These are phyloP conservation scores for Australoheros facetus DNA, from an alignment of 2,797 vertebrate species.

Conservation along the genomic window DNA sequence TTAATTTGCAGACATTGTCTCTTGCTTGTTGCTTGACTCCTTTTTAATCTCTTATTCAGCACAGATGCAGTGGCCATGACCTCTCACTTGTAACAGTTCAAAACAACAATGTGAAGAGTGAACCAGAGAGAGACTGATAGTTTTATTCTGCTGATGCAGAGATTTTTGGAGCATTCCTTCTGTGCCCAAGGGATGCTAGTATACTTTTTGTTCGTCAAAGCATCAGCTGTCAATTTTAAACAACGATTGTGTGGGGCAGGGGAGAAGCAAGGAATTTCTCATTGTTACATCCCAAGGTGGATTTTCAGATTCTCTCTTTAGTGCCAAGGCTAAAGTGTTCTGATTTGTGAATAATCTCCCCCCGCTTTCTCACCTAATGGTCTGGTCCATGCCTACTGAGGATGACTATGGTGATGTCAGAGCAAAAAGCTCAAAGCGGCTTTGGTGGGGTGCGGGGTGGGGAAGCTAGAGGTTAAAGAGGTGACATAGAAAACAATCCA, in stretches of 20 bases:
- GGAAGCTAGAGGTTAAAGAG: slow-evolving; percentile 53
- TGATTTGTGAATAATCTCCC: slow-evolving; percentile 52
- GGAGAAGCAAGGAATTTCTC: not conserved
- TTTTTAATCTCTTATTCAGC: slow-evolving; percentile 29
- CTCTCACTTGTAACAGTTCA: slow-evolving; percentile 27
- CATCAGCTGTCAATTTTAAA: slow-evolving; percentile 30
- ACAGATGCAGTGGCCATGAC: slow-evolving; percentile 42
- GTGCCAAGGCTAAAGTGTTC: slow-evolving; percentile 33
- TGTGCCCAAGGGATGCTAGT: slow-evolving; percentile 5
- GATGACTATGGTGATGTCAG: slow-evolving; percentile 70
- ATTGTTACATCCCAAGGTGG: slow-evolving; percentile 21
- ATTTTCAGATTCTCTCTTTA: slow-evolving; percentile 37
- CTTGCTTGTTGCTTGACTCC: slow-evolving; percentile 12
- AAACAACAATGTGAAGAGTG: slow-evolving; percentile 41
- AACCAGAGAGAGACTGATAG: slow-evolving; percentile 27
- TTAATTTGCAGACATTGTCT: not conserved
- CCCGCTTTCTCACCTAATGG: slow-evolving; percentile 51
- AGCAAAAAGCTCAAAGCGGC: slow-evolving; percentile 74
- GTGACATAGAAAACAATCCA: slow-evolving; percentile 49
- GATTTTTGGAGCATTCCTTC: slow-evolving; percentile 43
- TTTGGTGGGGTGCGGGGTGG: slow-evolving; percentile 56
- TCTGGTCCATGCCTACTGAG: slow-evolving; percentile 63
- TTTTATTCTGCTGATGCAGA: slow-evolving; percentile 69
- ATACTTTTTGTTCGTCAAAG: slow-evolving; percentile 24
- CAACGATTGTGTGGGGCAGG: slow-evolving; percentile 8